A percentile compares a stretch with the other conserved stretches of the same genome.
phyloP scores from a whole-genome alignment of 2,113 vertebrate genomes.

The Pterocles orientalis region DNA sequence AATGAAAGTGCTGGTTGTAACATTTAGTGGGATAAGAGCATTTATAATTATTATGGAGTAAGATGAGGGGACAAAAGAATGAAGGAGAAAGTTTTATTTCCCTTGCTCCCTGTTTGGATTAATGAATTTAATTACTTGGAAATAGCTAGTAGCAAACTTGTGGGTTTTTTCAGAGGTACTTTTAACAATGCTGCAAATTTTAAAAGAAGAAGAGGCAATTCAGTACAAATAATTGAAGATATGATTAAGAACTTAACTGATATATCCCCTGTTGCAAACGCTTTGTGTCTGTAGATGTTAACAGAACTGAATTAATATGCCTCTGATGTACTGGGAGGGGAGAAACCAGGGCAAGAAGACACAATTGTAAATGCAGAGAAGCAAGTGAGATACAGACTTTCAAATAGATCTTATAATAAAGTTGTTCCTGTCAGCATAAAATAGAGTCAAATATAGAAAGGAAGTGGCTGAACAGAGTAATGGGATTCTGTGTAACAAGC shows the following conservation, averaged over 20 bases:
- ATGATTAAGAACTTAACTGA: background rate
- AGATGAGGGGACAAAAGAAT: background rate
- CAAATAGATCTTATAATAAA: background rate
- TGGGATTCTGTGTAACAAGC: background rate
- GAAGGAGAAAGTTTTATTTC: slow-evolving; percentile 43
- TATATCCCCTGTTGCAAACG: background rate
- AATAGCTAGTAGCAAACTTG: slow-evolving; percentile 19
- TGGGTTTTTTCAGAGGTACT: slow-evolving; percentile 16
- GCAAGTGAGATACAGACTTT: background rate
- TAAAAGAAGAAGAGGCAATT: background rate
- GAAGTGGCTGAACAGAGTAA: background rate
- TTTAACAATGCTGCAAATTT: slow-evolving; percentile 20
- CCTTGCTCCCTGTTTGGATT: slow-evolving; percentile 15
- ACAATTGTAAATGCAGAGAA: background rate
- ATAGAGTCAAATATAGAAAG: background rate
- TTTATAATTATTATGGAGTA: background rate
- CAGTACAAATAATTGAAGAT: slow-evolving; percentile 24
- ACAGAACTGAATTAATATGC: slow-evolving; percentile 6
- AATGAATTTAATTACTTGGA: slow-evolving; percentile 49
- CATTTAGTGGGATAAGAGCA: background rate
- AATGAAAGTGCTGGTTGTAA: background rate
- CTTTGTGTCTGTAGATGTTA: background rate
- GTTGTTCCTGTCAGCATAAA: background rate
- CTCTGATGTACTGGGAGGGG: background rate
- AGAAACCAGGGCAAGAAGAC: background rate